Conservation (phyloP, 1,140 invertebrate genomes). For the Eupeodes corollae region DNA sequence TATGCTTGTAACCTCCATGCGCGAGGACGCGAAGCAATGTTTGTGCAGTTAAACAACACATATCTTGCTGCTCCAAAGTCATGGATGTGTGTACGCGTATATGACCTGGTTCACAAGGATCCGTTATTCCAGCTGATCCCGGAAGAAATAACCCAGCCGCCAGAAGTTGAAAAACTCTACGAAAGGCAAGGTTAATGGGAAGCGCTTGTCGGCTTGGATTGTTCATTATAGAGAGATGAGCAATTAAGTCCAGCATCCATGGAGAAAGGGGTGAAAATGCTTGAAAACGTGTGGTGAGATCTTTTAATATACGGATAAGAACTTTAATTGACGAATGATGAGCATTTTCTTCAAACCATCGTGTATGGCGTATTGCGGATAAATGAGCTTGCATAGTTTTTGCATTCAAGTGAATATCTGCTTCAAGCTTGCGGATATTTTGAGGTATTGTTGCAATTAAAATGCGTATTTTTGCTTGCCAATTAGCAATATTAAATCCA, state of each 20-base stretch:
- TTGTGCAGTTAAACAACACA: slow-evolving; percentile 80
- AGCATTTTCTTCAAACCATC: slow-evolving; percentile 98
- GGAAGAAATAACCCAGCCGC: slow-evolving; percentile 91
- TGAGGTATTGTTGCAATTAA: slow-evolving; percentile 88
- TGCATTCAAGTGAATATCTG: slow-evolving; percentile 79
- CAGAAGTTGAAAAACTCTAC: slow-evolving; percentile 77
- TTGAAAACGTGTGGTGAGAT: slow-evolving; percentile 78
- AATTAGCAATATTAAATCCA: slow-evolving; percentile 71
- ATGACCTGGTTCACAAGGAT: slow-evolving; percentile 84
- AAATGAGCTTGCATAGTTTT: slow-evolving; percentile 80
- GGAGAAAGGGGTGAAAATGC: slow-evolving; percentile 83
- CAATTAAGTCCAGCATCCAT: slow-evolving; percentile 93
- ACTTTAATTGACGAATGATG: slow-evolving; percentile 93
- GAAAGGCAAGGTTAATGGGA: slow-evolving; percentile 80
- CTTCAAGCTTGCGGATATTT: slow-evolving; percentile 84
- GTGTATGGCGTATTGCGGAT: slow-evolving; percentile 84
- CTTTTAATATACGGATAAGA: slow-evolving; percentile 81
- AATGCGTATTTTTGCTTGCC: slow-evolving; percentile 75
- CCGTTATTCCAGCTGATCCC: slow-evolving; percentile 85
- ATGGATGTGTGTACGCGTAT: slow-evolving; percentile 84
- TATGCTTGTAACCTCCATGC: slow-evolving; percentile 84
- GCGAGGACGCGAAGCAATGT: slow-evolving; percentile 78
- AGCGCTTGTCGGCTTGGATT: slow-evolving; percentile 87
- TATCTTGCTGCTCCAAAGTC: slow-evolving; percentile 89
- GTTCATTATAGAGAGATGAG: slow-evolving; percentile 94